A percentile compares a stretch with the other conserved stretches of the same genome.
phyloP scores from a whole-genome alignment of 2,888 invertebrate species.

The Gisinianus flammeolus region DNA sequence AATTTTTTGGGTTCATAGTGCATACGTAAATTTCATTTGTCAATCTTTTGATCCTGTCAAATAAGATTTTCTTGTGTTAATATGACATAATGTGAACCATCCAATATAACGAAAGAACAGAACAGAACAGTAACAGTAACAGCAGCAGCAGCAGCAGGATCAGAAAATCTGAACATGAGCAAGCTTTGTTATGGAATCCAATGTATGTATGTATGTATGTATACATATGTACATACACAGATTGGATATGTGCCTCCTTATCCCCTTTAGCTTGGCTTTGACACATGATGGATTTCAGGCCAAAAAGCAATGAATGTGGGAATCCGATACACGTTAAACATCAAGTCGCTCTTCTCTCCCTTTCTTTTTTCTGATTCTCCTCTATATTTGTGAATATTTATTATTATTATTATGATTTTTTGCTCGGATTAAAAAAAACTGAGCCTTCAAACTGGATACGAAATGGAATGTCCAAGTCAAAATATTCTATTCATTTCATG shows the following conservation, averaged over 20 bases:
- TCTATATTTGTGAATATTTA: not conserved
- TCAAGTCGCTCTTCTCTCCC: not conserved
- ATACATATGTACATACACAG: too few relatives aligned
- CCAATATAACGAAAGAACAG: slow-evolving; percentile 18
- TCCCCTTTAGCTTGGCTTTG: slow-evolving; percentile 20
- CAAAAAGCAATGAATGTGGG: slow-evolving; percentile 22
- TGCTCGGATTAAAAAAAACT: too few relatives aligned
- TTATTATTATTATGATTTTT: not conserved
- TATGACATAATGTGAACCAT: slow-evolving; percentile 40
- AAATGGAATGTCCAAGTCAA: too few relatives aligned
- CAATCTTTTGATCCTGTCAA: slow-evolving; percentile 46
- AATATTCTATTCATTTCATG: too few relatives aligned
- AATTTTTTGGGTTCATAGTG: too few relatives aligned
- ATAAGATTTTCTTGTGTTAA: slow-evolving; percentile 41
- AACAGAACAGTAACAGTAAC: slow-evolving; percentile 6
- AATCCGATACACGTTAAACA: slow-evolving; percentile 15
- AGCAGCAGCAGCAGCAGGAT: too few relatives aligned
- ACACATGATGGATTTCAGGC: slow-evolving; percentile 43
- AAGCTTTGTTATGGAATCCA: too few relatives aligned
- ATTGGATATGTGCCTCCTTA: slow-evolving; percentile 20
- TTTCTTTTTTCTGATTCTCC: not conserved
- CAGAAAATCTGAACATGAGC: too few relatives aligned
- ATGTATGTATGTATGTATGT: too few relatives aligned
- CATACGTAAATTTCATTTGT: slow-evolving; percentile 41
- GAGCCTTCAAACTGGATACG: too few relatives aligned